Base-by-base conservation (phyloP, 2,797 vertebrate species). In the Peromyscus melanophrys region DNA sequence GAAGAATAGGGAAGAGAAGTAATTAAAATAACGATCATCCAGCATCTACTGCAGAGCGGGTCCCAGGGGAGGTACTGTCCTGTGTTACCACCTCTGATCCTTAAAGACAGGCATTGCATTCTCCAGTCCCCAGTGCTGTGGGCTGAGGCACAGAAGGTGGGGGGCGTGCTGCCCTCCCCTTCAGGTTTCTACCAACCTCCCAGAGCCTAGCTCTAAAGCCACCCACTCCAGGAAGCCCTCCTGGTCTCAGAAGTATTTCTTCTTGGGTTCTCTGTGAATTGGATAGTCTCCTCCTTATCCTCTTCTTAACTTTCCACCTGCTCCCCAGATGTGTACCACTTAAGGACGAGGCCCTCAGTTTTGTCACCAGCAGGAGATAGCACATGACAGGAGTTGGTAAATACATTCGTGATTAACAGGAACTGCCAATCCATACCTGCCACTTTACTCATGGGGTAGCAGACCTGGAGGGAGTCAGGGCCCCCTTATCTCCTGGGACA, bases 181-280 rank as follows among this genome's bases (percentile, higher is more conserved):
- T 82, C 61, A 89, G 92, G 71, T 61, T 93, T 81, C 81, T 84
- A 81, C 49, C 43, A 94, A 57, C n/a, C 31, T 76, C 85, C 81
- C 63, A 96, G 77, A 94, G 75, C 37, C 80, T 82, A 76, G 65
- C 34, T 94, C 87, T 81, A 14, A 93, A 65, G 34, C 59, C 73
- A 77, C 67, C 13, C 25, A 86, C 78, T 94, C 73, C 57, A 93
- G 89, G 90, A 96, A 97, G 25, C 65, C 23, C 71, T 89, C 77
- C 61, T 84, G 34, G 29, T 73, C 55, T 95, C 83, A 67, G 84
- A 91, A 97, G 27, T 25, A n/a, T 89, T 94, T 75, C 46, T 90
- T 89, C 69, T 43, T 31, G n/a, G 93, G 46, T 55, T 92, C 69
- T 93, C 87, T 80, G 49, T 71, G 77, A 46, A 31, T 75, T 37